phyloP scores from a whole-genome alignment of 2,888 invertebrate species.

The Lymantria dispar region DNA sequence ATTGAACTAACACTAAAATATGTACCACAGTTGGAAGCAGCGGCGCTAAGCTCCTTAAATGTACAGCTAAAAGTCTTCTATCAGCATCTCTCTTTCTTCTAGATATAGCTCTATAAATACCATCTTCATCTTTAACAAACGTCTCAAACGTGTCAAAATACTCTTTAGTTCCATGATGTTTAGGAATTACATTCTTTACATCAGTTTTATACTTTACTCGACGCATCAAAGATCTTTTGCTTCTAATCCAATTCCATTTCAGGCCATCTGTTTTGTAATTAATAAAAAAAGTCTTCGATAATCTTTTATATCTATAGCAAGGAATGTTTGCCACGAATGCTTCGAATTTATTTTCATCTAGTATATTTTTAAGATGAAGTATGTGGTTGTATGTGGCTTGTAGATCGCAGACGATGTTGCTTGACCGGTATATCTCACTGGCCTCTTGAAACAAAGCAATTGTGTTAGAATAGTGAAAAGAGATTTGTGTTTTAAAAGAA shows the following conservation, averaged over 20 bases:
- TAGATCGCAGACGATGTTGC: constrained; percentile 44
- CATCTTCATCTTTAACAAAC: constrained; percentile 38
- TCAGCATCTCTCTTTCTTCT: constrained; percentile 30
- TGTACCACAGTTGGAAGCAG: constrained; percentile 16
- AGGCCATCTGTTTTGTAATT: constrained; percentile 11
- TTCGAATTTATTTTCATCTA: constrained; percentile 35
- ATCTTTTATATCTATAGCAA: constrained; percentile 38
- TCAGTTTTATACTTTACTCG: constrained; percentile 1
- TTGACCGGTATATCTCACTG: constrained; percentile 31
- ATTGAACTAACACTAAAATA: no score
- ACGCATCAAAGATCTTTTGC: constrained; percentile 33
- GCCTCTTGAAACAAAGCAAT: constrained; percentile 62
- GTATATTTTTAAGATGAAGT: constrained; percentile 14
- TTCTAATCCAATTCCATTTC: constrained; percentile 48
- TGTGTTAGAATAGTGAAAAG: constrained; percentile 31
- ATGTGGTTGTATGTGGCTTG: constrained; percentile 41
- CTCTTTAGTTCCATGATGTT: neutral
- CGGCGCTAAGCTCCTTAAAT: constrained; percentile 39
- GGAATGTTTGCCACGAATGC: constrained; percentile 36
- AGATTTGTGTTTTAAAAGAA: no score
- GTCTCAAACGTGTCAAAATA: constrained; percentile 33
- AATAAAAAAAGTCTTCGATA: constrained; percentile 34
- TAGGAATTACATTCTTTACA: neutral
- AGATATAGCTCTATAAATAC: constrained; percentile 42
- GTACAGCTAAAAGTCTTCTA: constrained; percentile 22